phyloP scores from a whole-genome alignment of 2,797 vertebrate species.

The Euphonia xanthogaster region DNA sequence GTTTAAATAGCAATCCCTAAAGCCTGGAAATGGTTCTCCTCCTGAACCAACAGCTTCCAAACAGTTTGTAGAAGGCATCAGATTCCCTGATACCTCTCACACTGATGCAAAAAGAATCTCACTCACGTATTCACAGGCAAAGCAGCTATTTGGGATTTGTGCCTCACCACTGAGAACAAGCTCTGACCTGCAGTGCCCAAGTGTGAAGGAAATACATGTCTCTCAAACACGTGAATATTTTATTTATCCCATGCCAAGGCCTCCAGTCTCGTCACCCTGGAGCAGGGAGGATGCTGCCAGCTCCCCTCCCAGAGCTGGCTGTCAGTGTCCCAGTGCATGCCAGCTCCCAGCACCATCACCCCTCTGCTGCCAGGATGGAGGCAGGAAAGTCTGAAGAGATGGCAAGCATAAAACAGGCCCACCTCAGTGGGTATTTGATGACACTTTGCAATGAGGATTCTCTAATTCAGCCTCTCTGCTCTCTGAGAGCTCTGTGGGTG shows the following conservation, averaged over 20 bases:
- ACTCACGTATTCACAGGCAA: background rate
- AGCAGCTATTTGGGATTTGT: background rate
- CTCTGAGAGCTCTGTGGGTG: background rate
- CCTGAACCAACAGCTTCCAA: background rate
- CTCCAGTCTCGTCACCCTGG: fast-evolving
- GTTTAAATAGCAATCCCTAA: background rate
- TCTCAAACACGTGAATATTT: background rate
- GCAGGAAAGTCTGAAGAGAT: background rate
- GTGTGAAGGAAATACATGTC: background rate
- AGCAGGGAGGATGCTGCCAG: background rate
- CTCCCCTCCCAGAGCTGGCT: background rate
- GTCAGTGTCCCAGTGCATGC: background rate
- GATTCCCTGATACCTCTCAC: background rate
- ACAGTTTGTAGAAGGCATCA: background rate
- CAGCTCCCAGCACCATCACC: background rate
- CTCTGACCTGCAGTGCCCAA: background rate
- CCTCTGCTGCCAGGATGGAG: background rate
- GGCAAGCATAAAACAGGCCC: background rate
- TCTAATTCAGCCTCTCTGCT: background rate
- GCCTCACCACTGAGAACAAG: background rate
- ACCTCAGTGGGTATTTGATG: background rate
- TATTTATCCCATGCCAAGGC: background rate
- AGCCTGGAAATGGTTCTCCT: background rate
- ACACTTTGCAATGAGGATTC: background rate
- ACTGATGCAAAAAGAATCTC: background rate